Evolutionary conservation across 2,888 invertebrate genomes (phyloP).

Genomic region (Flexamia atlantica): DNA sequence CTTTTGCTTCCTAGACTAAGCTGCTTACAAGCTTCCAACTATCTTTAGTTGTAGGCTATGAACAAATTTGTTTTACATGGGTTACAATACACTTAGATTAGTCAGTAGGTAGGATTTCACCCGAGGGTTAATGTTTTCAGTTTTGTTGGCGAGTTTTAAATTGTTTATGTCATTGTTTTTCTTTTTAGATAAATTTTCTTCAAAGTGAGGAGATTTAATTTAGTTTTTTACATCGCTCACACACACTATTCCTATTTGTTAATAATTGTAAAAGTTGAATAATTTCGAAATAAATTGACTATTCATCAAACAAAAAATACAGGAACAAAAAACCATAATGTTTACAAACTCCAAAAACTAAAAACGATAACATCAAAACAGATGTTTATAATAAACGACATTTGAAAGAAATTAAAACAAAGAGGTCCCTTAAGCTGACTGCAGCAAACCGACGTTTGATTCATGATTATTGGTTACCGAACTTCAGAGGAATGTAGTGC

Average conservation of each 20-base stretch:
- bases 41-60: slow-evolving; percentile 31
- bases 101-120: slow-evolving; percentile 11
- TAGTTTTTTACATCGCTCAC: slow-evolving; percentile 46
- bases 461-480: no score
- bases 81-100: slow-evolving; percentile 8
- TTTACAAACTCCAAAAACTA: no score
- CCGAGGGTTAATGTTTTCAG: background rate
- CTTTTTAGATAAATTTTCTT: slow-evolving; percentile 21
- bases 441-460: no score
- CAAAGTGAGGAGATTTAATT: slow-evolving; percentile 41
- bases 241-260: slow-evolving; percentile 54
- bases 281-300: slow-evolving; percentile 54
- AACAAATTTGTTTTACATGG: slow-evolving; percentile 41
- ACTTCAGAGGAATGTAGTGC: no score
- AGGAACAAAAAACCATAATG: no score
- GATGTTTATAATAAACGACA: no score
- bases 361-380: no score
- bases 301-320: no score
- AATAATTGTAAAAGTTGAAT: slow-evolving; percentile 58
- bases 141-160: slow-evolving; percentile 10
- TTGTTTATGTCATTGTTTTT: background rate
- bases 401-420: no score
- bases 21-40: background rate
- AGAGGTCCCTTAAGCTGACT: no score
- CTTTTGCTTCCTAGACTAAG: slow-evolving; percentile 42